Base-by-base conservation (phyloP, 1,140 invertebrate genomes). In the Phthorimaea operculella region DNA sequence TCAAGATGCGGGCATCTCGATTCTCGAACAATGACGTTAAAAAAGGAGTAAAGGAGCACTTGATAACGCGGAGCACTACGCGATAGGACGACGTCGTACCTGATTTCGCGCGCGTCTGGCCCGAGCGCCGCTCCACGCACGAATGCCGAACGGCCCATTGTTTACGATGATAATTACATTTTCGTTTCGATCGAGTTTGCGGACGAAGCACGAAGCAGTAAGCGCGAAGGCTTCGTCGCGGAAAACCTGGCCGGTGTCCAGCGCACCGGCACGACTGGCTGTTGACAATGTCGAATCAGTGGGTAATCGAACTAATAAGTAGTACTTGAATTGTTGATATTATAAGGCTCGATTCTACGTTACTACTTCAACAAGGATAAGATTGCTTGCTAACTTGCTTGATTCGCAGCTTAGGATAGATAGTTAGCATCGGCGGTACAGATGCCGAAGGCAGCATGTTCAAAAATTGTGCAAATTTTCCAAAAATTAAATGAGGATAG, bases 141-240 rank as follows among this genome's bases (percentile, higher is more conserved):
- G 78, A 82, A 79, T 83, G 80, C 73, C 75, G 72, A 58, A 66
- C 62, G 54, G 57, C 18, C 28, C 62, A 76, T 80, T 83, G 80
- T 83, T 83, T 83, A 80, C 76, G 68, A 66, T 70, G 66, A 66
- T 76, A 81, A 83, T 83, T 78, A 76, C 69, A 74, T 77, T 77
- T 78, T 79, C 70, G 67, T 76, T 77, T 68, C 76, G 74, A 79
- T 80, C 74, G 76, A 79, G 70, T 77, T 79, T 79, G 67, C 70
- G 59, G 70, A n/a, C n/a, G n/a, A n/a, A 4, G 21, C 2, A 28
- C 21, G 21, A 28, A 28, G 21, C 21, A 28, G 2, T 2, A 28
- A 28, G 21, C 71, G 72, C 72, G 74, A 78, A 83, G 77, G 74
- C 72, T 80, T 57, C 50, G 63, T 51, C 59, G 63, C 71, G 76